phyloP scores from a whole-genome alignment of 2,888 invertebrate genomes.

The Megaustenia siamemsis region DNA sequence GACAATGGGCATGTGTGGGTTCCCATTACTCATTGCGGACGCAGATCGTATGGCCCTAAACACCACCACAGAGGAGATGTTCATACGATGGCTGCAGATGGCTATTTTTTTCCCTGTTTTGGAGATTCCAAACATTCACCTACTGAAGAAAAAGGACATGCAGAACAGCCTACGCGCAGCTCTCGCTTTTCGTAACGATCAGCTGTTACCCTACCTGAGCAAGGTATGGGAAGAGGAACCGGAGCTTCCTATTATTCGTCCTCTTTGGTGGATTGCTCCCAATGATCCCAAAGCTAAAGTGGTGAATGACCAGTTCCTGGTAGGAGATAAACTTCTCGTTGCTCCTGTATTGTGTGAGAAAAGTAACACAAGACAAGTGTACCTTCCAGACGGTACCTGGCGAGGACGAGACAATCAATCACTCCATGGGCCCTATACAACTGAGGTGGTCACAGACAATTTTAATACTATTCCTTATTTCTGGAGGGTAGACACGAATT shows the following conservation, averaged over 20 bases:
- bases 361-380: constrained; percentile 47
- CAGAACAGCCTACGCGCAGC: constrained; percentile 42
- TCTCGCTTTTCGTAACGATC: constrained; percentile 32
- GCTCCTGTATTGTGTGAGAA: constrained; percentile 59
- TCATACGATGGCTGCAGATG: constrained; percentile 61
- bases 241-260: constrained; percentile 58
- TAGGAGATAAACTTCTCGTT: constrained; percentile 58
- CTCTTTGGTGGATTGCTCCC: constrained; percentile 60
- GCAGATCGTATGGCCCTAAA: constrained; percentile 44
- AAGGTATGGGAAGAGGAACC: constrained; percentile 49
- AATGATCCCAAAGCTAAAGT: constrained; percentile 51
- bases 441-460: not conserved
- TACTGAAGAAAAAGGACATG: constrained; percentile 46
- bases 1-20: constrained; percentile 58
- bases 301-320: constrained; percentile 60
- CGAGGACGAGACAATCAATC: constrained; percentile 1
- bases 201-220: constrained; percentile 56
- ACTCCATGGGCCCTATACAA: constrained; percentile 5
- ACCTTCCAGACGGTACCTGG: constrained; percentile 59
- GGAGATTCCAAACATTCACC: constrained; percentile 57
- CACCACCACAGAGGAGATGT: constrained; percentile 53
- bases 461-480: constrained; percentile 49
- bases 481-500: constrained; percentile 35
- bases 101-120: constrained; percentile 60
- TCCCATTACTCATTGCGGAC: constrained; percentile 57